A percentile compares a stretch with the other conserved stretches of the same genome.
Evolutionary conservation across 2,888 invertebrate genomes (phyloP).

Genomic region (Tetragonisca angustula): DNA sequence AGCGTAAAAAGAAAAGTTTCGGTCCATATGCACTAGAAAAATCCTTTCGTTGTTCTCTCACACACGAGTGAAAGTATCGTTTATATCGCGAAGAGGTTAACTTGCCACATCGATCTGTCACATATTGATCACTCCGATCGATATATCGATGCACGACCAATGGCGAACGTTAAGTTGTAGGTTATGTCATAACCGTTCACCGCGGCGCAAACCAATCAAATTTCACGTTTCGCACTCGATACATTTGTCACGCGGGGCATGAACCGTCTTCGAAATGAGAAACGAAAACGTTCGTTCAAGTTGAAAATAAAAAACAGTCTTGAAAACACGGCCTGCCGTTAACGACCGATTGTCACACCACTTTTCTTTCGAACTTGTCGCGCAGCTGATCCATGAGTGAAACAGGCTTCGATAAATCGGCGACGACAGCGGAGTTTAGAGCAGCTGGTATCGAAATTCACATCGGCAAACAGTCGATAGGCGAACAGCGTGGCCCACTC

Average conservation of each 20-base stretch:
- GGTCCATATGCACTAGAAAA: slow-evolving; percentile 6
- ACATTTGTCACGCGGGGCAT: background rate
- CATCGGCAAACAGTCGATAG: background rate
- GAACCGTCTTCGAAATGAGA: background rate
- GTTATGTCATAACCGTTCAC: slow-evolving; percentile 20
- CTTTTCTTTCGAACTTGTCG: slow-evolving; percentile 15
- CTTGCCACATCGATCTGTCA: slow-evolving; percentile 5
- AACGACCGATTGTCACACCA: slow-evolving; percentile 4
- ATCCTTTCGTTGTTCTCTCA: slow-evolving; percentile 3
- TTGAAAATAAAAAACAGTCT: background rate
- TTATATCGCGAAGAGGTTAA: background rate
- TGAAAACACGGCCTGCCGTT: background rate
- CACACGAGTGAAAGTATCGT: background rate
- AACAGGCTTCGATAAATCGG: background rate
- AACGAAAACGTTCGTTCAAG: background rate
- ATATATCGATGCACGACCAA: slow-evolving; percentile 3
- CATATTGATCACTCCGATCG: slow-evolving; percentile 31
- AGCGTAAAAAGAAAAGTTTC: background rate
- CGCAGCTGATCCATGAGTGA: background rate
- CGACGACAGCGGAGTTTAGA: background rate
- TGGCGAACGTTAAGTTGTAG: background rate
- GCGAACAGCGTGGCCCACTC: slow-evolving; percentile 8
- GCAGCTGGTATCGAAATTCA: background rate
- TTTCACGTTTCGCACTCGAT: slow-evolving; percentile 5
- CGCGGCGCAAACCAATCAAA: background rate